These are phyloP conservation scores for Anseranas semipalmata DNA, from an alignment of 2,113 vertebrate species.

Conservation along the genomic window DNA sequence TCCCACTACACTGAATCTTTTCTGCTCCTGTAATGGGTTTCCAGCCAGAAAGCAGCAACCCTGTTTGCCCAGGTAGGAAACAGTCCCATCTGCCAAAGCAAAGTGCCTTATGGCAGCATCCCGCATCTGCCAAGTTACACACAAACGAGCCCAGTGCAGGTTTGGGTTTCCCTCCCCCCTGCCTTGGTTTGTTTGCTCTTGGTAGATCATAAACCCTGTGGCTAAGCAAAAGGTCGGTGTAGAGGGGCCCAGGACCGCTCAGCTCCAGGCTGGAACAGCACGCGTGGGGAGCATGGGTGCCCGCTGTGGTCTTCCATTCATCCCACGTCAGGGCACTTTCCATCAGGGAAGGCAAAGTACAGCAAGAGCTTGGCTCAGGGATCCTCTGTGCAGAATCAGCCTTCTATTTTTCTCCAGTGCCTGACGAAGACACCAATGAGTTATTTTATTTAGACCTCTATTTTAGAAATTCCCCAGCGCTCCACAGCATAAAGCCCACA, in stretches of 20 bases:
- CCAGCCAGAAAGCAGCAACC: neutral
- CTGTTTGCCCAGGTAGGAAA: neutral
- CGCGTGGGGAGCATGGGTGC: accelerated
- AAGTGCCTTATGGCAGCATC: neutral
- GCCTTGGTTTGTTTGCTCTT: neutral
- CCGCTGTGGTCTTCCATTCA: accelerated
- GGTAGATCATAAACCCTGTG: slow-evolving; percentile 21
- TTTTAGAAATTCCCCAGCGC: neutral
- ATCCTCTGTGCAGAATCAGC: neutral
- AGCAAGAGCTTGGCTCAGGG: neutral
- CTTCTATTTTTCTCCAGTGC: neutral
- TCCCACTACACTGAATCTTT: neutral
- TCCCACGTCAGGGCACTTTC: neutral
- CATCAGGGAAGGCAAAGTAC: neutral
- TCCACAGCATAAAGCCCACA: neutral
- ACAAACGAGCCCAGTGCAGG: neutral
- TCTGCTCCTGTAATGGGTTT: neutral
- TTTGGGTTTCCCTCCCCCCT: no score
- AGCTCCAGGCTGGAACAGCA: neutral
- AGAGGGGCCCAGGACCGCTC: neutral
- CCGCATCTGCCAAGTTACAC: neutral
- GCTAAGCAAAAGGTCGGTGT: neutral
- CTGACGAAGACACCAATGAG: neutral
- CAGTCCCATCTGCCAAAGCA: neutral
- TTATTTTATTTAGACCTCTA: neutral